phyloP scores from a whole-genome alignment of 2,113 vertebrate genomes.

The Tachysurus fulvidraco region DNA sequence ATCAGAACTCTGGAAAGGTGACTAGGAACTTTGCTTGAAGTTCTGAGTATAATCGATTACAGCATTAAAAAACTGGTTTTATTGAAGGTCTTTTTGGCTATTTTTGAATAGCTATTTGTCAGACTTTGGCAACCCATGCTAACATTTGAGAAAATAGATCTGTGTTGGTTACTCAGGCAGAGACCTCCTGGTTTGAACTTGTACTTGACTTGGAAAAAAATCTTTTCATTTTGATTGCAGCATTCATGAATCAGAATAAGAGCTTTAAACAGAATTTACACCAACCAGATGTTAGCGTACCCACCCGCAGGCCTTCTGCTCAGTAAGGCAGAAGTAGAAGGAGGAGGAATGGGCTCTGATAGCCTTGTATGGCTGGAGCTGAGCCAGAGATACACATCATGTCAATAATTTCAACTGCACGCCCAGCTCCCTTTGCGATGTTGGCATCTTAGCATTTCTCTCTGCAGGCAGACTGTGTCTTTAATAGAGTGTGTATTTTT shows the following conservation, averaged over 20 bases:
- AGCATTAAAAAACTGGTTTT: background rate
- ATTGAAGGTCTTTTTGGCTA: background rate
- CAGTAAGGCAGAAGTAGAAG: constrained; percentile 37
- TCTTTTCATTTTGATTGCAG: background rate
- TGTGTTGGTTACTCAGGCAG: background rate
- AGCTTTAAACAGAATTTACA: constrained; percentile 56
- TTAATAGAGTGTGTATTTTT: constrained; percentile 61
- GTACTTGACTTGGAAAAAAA: background rate
- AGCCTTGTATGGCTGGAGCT: constrained; percentile 49
- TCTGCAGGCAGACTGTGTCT: constrained; percentile 50
- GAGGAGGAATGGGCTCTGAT: constrained; percentile 51
- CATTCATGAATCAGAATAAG: constrained; percentile 46
- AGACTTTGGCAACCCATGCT: background rate
- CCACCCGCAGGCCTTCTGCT: constrained; percentile 1
- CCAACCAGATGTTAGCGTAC: constrained; percentile 43
- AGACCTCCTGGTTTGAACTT: background rate
- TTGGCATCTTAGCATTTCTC: constrained; percentile 26
- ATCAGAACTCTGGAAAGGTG: background rate
- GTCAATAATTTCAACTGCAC: constrained; percentile 57
- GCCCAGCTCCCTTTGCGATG: background rate
- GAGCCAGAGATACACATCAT: constrained; percentile 52
- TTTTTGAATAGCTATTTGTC: background rate
- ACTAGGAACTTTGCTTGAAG: background rate
- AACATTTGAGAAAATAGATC: background rate
- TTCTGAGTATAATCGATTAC: background rate